Evolutionary conservation across 2,113 vertebrate species (phyloP).

Genomic region (Irena cyanogastra): DNA sequence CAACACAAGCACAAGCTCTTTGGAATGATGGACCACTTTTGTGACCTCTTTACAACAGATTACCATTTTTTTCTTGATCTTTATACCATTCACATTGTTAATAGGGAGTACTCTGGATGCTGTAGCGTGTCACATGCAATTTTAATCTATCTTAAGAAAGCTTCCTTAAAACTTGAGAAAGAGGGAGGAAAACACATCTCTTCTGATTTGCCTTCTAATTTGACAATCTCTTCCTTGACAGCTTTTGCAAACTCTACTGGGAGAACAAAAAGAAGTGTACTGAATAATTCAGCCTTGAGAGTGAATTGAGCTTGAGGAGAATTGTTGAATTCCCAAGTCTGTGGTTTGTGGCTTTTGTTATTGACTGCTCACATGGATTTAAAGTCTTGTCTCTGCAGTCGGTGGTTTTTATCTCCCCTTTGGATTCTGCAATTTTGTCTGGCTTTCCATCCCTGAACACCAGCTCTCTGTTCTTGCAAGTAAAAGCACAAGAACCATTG

Average conservation of each 20-base stretch:
- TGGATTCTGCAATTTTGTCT: neutral
- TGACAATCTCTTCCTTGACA: neutral
- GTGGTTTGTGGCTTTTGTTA: neutral
- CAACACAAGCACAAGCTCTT: neutral
- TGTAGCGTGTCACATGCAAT: neutral
- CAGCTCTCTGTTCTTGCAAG: neutral
- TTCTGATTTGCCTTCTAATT: constrained; percentile 2
- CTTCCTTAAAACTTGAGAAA: neutral
- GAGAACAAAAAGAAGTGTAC: neutral
- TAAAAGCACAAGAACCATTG: neutral
- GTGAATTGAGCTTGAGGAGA: neutral
- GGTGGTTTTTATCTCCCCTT: neutral
- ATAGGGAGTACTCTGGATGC: neutral
- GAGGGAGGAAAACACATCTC: neutral
- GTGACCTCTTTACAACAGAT: neutral
- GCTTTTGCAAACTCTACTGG: neutral
- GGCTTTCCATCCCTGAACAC: neutral
- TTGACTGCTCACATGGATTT: constrained; percentile 6
- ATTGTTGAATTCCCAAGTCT: neutral
- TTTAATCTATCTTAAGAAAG: neutral
- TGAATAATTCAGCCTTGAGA: constrained; percentile 2
- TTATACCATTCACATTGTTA: neutral
- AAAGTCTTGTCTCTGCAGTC: neutral
- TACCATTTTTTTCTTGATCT: neutral
- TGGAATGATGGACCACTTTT: neutral